Evolutionary conservation across 2,888 invertebrate species (phyloP).

Genomic region (Pediacus dermestoides): DNA sequence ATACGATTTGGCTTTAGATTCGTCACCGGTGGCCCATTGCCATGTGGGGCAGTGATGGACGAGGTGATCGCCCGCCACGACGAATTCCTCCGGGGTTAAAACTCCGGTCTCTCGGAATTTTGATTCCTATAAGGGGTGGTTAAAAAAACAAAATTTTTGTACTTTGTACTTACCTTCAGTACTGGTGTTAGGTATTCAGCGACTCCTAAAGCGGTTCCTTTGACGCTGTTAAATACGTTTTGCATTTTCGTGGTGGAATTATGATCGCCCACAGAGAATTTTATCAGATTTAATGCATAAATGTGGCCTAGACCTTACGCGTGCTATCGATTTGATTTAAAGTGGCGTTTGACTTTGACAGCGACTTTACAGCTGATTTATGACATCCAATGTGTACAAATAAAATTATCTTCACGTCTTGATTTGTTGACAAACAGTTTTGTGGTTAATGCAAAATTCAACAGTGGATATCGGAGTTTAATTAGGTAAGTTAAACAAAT

Average conservation of each 20-base stretch:
- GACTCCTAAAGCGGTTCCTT: constrained; percentile 91
- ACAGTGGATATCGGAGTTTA: too few species aligned
- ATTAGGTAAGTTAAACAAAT: too few species aligned
- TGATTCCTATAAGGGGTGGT: constrained; percentile 67
- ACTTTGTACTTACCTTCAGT: constrained; percentile 76
- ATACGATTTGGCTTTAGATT: constrained; percentile 82
- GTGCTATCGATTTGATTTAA: too few species aligned
- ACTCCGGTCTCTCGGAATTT: constrained; percentile 98
- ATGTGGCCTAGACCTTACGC: constrained; percentile 2
- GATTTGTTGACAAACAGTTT: too few species aligned
- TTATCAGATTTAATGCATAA: constrained; percentile 4
- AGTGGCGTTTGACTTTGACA: too few species aligned
- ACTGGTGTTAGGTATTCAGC: constrained; percentile 97
- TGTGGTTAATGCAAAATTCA: too few species aligned
- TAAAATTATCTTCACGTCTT: too few species aligned
- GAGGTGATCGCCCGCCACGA: constrained; percentile 96
- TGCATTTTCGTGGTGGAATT: too few species aligned
- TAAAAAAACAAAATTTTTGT: constrained; percentile 9
- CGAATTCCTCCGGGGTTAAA: constrained; percentile 98
- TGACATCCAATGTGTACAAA: too few species aligned
- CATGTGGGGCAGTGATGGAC: constrained; percentile 99
- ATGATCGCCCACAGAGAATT: too few species aligned
- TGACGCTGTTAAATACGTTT: constrained; percentile 91
- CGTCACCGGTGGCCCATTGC: constrained; percentile 96
- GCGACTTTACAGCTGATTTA: too few species aligned